Evolutionary conservation across 2,888 invertebrate species (phyloP), one percentile per base, ranked within the genome.

Genomic region (Stegana nigrithorax): DNA sequence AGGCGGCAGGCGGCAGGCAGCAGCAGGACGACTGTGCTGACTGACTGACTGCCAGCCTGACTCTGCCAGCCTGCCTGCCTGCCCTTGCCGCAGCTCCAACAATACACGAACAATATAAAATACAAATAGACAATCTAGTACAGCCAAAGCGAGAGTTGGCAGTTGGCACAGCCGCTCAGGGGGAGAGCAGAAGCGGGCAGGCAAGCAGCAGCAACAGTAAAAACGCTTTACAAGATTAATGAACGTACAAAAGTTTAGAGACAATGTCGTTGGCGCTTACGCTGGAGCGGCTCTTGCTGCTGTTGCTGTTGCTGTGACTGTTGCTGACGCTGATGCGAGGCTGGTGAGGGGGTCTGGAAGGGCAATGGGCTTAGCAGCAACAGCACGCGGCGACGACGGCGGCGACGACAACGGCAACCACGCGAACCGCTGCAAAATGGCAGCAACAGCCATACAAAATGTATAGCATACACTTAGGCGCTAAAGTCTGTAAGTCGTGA

Each of bases 201-300:
- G 47, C 44, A 17, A 44, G 14, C 44, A 44, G 44, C 44, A 47
- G 70, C 65, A 69, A 72, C 76, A 71, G 72, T 71, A 68, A 71
- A 73, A 78, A 75, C 75, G 75, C 78, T 78, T 72, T 76, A 73
- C 72, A 75, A 75, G 75, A 75, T 78, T 75, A 75, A 75, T 75
- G 75, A 73, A 78, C 74, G 75, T 78, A 75, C 78, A 75, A 78
- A 75, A 75, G 76, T 75, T 75, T 75, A 75, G 78, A 75, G 76
- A 75, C 75, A 75, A 75, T 75, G 76, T 73, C 78, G 75, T 72
- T 75, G 66, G 66, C 67, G 58, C 66, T 63, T 60, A 58, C 39
- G 60, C 53, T 59, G 60, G n/a, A n/a, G n/a, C n/a, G n/a, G n/a
- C n/a, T n/a, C n/a, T n/a, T n/a, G n/a, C n/a, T n/a, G n/a, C n/a